Percentiles rank a stretch among this genome's conserved stretches.
Conservation (phyloP, 1,140 invertebrate genomes). For the Caerostris darwini region DNA sequence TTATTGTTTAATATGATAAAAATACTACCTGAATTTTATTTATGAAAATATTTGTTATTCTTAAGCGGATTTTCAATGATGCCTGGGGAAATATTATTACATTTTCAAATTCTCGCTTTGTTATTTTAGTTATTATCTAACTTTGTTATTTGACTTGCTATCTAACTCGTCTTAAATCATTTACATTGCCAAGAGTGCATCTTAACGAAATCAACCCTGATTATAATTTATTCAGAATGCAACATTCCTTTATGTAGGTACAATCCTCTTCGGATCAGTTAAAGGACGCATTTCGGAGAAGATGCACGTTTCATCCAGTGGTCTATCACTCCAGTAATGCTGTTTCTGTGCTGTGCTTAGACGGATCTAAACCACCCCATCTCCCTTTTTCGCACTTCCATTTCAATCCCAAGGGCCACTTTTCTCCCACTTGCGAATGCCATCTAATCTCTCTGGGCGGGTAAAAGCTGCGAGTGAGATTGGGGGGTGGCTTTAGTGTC, state of each 20-base stretch:
- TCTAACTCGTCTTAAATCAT: too few relatives aligned
- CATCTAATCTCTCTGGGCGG: slow-evolving; percentile 44
- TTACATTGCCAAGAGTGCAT: too few relatives aligned
- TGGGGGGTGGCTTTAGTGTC: slow-evolving; percentile 1
- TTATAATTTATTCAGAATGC: neutral
- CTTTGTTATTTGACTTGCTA: too few relatives aligned
- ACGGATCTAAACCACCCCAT: neutral
- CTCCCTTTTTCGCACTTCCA: slow-evolving; percentile 46
- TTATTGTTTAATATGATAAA: too few relatives aligned
- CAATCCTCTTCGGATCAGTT: neutral
- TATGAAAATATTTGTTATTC: too few relatives aligned
- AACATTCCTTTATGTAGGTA: neutral
- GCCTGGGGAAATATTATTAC: too few relatives aligned
- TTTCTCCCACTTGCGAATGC: slow-evolving; percentile 53
- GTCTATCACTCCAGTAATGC: slow-evolving; percentile 35
- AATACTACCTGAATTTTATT: too few relatives aligned
- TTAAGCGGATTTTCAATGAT: too few relatives aligned
- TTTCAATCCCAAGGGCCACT: slow-evolving; percentile 57
- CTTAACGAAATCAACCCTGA: too few relatives aligned
- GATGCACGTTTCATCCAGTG: slow-evolving; percentile 2
- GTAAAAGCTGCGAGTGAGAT: slow-evolving; percentile 13
- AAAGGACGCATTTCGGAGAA: slow-evolving; percentile 9
- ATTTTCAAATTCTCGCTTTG: too few relatives aligned
- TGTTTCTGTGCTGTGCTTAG: neutral
- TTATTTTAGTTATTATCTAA: too few relatives aligned